A percentile compares a stretch with the other conserved stretches of the same genome.
Evolutionary conservation across 1,140 invertebrate genomes (phyloP).

Genomic region (Protaetia brevitarsis): DNA sequence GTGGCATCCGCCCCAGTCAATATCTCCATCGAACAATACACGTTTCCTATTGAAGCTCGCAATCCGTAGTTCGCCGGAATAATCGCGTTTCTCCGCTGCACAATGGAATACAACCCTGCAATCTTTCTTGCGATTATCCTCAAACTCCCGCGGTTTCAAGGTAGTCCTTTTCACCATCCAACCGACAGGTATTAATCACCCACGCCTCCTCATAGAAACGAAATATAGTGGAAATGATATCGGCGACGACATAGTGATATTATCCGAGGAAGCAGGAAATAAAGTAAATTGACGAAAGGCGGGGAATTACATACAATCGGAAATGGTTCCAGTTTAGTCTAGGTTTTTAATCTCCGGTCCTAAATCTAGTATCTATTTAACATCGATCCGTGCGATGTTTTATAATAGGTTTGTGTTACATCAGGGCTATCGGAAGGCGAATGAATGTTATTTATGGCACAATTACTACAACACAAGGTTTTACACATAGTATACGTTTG

Average conservation of each 20-base stretch:
- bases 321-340: neutral
- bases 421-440: neutral
- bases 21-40: too few relatives aligned
- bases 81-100: too few relatives aligned
- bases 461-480: too few relatives aligned
- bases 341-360: slow-evolving; percentile 4
- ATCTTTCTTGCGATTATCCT: neutral
- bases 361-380: too few relatives aligned
- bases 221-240: neutral
- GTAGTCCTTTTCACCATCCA: neutral
- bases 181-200: neutral
- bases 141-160: neutral
- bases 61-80: too few relatives aligned
- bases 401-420: neutral
- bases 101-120: too few relatives aligned
- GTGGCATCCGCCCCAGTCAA: too few relatives aligned
- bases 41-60: too few relatives aligned
- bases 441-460: too few relatives aligned
- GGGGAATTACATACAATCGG: neutral
- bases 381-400: neutral
- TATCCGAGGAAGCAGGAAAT: too few relatives aligned
- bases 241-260: neutral
- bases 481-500: too few relatives aligned
- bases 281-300: too few relatives aligned
- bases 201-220: neutral